Evolutionary conservation across 1,140 invertebrate species (phyloP).

Genomic region (Trigoniulus corallinus): DNA sequence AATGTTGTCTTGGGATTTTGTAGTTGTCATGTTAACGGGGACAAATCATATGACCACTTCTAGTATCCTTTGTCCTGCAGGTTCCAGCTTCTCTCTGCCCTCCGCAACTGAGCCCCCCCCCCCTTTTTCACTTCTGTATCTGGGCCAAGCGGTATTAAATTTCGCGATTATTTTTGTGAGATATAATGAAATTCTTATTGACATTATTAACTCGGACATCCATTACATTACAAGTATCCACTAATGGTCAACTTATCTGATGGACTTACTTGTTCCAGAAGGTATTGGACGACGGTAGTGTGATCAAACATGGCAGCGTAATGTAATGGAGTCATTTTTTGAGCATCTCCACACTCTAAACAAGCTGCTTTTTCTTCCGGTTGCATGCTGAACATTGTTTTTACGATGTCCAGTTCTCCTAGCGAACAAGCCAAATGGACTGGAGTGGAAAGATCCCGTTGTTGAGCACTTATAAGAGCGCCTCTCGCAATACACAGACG

Average conservation of each 20-base stretch:
- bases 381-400: slow-evolving; percentile 61
- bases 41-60: no score
- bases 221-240: no score
- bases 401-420: slow-evolving; percentile 65
- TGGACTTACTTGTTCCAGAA: slow-evolving; percentile 42
- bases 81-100: no score
- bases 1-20: background rate
- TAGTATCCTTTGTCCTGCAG: no score
- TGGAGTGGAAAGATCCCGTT: slow-evolving; percentile 72
- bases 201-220: no score
- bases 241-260: background rate
- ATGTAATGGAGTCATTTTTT: slow-evolving; percentile 74
- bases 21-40: background rate
- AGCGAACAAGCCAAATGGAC: slow-evolving; percentile 73
- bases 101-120: no score
- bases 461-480: slow-evolving; percentile 65
- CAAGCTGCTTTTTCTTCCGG: slow-evolving; percentile 48
- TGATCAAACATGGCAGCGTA: slow-evolving; percentile 81
- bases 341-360: slow-evolving; percentile 52
- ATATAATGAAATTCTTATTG: no score
- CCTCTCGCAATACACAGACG: slow-evolving; percentile 66
- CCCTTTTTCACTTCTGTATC: background rate
- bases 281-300: slow-evolving; percentile 55
- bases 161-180: no score
- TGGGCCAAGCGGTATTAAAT: no score